Conservation (phyloP, 2,888 invertebrate species). For the Cremastobaeus sp. region DNA sequence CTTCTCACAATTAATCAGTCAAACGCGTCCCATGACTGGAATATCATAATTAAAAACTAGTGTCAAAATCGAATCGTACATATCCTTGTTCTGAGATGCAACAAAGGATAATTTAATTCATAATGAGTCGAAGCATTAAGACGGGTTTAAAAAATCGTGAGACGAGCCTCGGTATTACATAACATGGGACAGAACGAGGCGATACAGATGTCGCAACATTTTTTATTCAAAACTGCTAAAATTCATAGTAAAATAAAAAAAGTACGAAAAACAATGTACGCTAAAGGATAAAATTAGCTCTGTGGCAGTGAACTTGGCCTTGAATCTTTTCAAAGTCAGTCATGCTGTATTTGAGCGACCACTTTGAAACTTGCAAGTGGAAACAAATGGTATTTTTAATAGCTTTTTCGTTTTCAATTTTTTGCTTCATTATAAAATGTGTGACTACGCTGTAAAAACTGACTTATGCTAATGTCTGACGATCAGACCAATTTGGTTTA, state of each 20-base stretch:
- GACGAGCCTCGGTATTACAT: conserved; percentile 30
- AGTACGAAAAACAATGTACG: not conserved
- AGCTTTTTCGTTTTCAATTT: no score
- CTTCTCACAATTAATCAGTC: conserved; percentile 23
- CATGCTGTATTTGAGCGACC: no score
- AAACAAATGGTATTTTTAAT: no score
- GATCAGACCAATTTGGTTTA: no score
- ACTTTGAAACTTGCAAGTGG: no score
- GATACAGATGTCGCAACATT: not conserved
- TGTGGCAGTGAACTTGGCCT: no score
- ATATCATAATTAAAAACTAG: not conserved
- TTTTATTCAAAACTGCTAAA: not conserved
- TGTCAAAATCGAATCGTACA: not conserved
- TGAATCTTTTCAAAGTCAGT: no score
- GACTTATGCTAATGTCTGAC: no score
- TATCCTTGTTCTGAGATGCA: conserved; percentile 11
- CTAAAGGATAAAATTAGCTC: no score
- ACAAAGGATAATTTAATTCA: not conserved
- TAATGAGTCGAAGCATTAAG: not conserved
- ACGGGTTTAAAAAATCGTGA: conserved; percentile 22
- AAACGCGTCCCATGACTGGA: conserved; percentile 14
- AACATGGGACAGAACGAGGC: not conserved
- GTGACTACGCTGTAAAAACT: no score
- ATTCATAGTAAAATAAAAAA: no score
- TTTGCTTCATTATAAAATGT: no score